These are phyloP conservation scores for Neogale vison DNA, from an alignment of 2,113 vertebrate genomes.

Conservation along the genomic window DNA sequence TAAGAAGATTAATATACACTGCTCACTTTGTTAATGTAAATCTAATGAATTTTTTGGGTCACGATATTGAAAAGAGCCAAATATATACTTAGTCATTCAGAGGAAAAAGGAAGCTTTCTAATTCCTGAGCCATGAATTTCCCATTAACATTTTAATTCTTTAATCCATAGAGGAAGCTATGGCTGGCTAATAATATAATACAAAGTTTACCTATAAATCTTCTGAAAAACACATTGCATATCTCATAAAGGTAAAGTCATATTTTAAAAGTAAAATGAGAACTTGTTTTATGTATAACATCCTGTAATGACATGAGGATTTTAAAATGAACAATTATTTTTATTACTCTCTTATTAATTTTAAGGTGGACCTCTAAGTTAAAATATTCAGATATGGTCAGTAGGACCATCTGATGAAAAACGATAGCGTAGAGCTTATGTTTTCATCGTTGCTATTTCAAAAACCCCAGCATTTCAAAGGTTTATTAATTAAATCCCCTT, in stretches of 20 bases:
- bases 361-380: slow-evolving; percentile 8
- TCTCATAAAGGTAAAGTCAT: slow-evolving; percentile 62
- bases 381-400: neutral
- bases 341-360: slow-evolving; percentile 58
- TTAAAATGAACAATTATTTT: slow-evolving; percentile 57
- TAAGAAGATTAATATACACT: slow-evolving; percentile 26
- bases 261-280: slow-evolving; percentile 74
- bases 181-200: slow-evolving; percentile 70
- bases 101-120: slow-evolving; percentile 72
- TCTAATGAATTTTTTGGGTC: slow-evolving; percentile 67
- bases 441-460: slow-evolving; percentile 30
- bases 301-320: slow-evolving; percentile 59
- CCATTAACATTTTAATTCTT: slow-evolving; percentile 79
- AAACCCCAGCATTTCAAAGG: neutral
- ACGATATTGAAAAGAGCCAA: slow-evolving; percentile 62
- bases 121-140: slow-evolving; percentile 74
- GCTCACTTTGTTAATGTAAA: slow-evolving; percentile 65
- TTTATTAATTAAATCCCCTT: slow-evolving; percentile 3
- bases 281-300: slow-evolving; percentile 69
- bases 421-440: neutral
- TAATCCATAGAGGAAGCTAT: slow-evolving; percentile 75
- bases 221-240: slow-evolving; percentile 67
- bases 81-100: slow-evolving; percentile 55
- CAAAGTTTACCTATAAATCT: slow-evolving; percentile 76
- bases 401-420: neutral